These are phyloP conservation scores for Ectropis crepuscularia DNA, from an alignment of 2,888 invertebrate genomes.

Conservation along the genomic window DNA sequence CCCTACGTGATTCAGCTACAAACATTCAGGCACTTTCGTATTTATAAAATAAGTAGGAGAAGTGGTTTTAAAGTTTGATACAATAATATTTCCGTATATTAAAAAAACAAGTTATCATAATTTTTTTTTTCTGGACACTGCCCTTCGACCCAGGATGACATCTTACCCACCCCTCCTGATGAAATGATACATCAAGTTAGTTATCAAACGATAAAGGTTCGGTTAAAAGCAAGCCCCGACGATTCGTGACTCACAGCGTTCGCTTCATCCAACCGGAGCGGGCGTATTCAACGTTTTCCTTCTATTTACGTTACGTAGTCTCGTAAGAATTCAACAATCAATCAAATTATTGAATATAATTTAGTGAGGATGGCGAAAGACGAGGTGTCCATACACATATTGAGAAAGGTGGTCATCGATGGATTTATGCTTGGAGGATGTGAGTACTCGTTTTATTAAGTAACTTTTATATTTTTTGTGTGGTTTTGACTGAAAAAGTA, in stretches of 20 bases:
- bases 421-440: constrained; percentile 60
- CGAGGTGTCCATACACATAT: constrained; percentile 54
- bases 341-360: not conserved
- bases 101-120: too few relatives aligned
- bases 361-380: constrained; percentile 52
- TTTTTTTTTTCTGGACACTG: not conserved
- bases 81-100: too few relatives aligned
- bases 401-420: constrained; percentile 68
- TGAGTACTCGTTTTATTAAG: constrained; percentile 53
- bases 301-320: not conserved
- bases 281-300: constrained; percentile 11
- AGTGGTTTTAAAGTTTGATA: too few relatives aligned
- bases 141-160: not conserved
- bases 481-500: not conserved
- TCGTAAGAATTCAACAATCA: not conserved
- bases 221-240: constrained; percentile 9
- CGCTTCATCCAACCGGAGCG: constrained; percentile 14
- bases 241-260: constrained; percentile 8
- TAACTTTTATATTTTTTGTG: constrained; percentile 17
- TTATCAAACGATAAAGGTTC: constrained; percentile 15
- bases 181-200: constrained; percentile 7
- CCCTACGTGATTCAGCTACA: too few relatives aligned
- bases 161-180: constrained; percentile 8
- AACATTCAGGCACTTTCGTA: too few relatives aligned
- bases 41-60: too few relatives aligned